Evolutionary conservation across 2,888 invertebrate genomes (phyloP).

Genomic region (Alloplasta piceator): DNA sequence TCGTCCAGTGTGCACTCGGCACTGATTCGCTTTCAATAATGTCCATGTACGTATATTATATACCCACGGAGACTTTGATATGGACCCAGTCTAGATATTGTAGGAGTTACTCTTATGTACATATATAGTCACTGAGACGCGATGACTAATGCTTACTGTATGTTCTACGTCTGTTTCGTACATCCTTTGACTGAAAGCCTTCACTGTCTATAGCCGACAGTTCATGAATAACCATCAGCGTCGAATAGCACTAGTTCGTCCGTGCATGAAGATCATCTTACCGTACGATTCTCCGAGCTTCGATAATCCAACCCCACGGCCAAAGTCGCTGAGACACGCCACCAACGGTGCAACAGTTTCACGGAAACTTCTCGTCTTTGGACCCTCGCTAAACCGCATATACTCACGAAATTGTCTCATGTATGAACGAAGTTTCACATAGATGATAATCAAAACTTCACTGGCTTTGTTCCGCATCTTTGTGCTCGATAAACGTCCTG

Average conservation of each 20-base stretch:
- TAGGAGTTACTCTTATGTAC: conserved; percentile 27
- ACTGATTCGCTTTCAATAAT: conserved; percentile 1
- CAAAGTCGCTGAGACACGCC: neutral
- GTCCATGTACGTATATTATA: neutral
- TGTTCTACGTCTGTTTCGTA: conserved; percentile 21
- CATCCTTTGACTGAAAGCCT: conserved; percentile 21
- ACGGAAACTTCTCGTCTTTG: conserved; percentile 47
- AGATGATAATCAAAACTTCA: conserved; percentile 38
- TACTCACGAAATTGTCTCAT: conserved; percentile 44
- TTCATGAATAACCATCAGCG: conserved; percentile 65
- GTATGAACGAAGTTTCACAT: conserved; percentile 54
- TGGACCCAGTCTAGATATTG: neutral
- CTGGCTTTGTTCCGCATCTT: too few species aligned
- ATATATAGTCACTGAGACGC: conserved; percentile 33
- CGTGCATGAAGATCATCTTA: conserved; percentile 62
- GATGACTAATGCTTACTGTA: conserved; percentile 60
- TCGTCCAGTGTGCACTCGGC: conserved; percentile 40
- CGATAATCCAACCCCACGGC: neutral
- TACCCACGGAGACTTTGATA: conserved; percentile 14
- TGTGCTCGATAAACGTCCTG: too few species aligned
- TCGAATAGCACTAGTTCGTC: conserved; percentile 53
- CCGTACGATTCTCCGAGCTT: conserved; percentile 51
- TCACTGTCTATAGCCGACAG: conserved; percentile 22
- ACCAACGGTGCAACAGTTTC: conserved; percentile 1
- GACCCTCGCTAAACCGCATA: conserved; percentile 15